Evolutionary conservation across 2,797 vertebrate species (phyloP), one percentile per base, ranked within the genome.

Genomic region (Oryzias dopingdopingensis): DNA sequence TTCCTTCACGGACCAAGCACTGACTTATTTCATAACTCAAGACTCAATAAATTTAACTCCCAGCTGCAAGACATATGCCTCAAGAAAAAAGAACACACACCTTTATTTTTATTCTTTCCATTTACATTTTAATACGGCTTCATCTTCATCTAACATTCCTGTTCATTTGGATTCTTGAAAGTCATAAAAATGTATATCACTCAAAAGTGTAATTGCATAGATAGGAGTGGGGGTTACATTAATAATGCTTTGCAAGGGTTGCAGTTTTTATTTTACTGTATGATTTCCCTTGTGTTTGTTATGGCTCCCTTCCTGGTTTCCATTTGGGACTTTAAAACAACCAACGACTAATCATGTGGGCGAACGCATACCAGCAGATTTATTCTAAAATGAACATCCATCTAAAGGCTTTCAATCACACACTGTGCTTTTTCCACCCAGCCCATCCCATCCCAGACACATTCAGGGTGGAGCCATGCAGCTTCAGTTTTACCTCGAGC

Each of bases 281-380:
- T 82, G 76, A 85, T 85, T 84, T 81, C 70, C 72, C 74, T 40
- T 2, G 56, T 69, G 80, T 79, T 74, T 74, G 49, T 70, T 80
- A 62, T 62, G 40, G 49, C 63, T 70, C 64, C 52, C 51, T 59
- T 59, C 70, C 65, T 81, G 54, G 70, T 70, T 64, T 64, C 59
- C 57, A 65, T 81, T 70, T 74, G 49, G 42, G 48, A 59, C 37
- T 59, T 52, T 44, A 47, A 59, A 73, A 52, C 72, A 73, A 67
- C 62, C 51, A 49, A 22, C 68, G 69, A 67, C 62, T 51, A 49
- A 40, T 70, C 58, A 56, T 15, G 0, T 0, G 53, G 15, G 26
- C 26, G 26, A 29, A 58, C 52, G 18, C 14, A 51, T 46, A 23
- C 16, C 14, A 53, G 43, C n/a, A 16, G n/a, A 42, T 37, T n/a